Conservation (phyloP, 1,140 invertebrate genomes). For the Bombus cullumanus region DNA sequence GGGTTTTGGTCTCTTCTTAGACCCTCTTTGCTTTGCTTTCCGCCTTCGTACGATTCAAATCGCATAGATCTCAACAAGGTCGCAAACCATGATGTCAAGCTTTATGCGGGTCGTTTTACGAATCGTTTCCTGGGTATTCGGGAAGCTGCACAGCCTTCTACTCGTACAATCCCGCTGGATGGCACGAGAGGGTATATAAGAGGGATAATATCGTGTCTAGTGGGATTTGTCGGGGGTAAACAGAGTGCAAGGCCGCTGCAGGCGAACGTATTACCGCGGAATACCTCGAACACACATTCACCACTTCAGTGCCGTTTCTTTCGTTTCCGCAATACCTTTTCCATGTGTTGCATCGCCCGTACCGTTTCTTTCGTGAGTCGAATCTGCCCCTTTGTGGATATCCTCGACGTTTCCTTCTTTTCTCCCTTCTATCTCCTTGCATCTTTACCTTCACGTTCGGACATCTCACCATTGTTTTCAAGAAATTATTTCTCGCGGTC, state of each 20-base stretch:
- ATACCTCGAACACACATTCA: slow-evolving; percentile 55
- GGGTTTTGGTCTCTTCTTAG: neutral
- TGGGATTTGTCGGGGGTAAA: slow-evolving; percentile 71
- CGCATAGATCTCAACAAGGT: slow-evolving; percentile 54
- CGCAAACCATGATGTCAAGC: slow-evolving; percentile 57
- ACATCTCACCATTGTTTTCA: neutral
- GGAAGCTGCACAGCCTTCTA: slow-evolving; percentile 42
- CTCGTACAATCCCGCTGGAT: slow-evolving; percentile 58
- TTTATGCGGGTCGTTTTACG: slow-evolving; percentile 53
- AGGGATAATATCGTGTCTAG: slow-evolving; percentile 71
- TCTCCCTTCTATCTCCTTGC: neutral
- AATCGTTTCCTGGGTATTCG: slow-evolving; percentile 52
- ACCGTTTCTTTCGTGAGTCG: neutral
- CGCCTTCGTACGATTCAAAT: slow-evolving; percentile 54
- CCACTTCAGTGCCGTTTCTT: slow-evolving; percentile 11
- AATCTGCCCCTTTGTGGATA: neutral
- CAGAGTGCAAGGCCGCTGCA: slow-evolving; percentile 66
- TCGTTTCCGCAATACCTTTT: slow-evolving; percentile 12
- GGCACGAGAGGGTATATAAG: slow-evolving; percentile 62
- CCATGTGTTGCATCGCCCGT: neutral
- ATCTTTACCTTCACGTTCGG: neutral
- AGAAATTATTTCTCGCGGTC: neutral
- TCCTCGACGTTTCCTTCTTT: neutral
- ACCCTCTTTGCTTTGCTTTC: slow-evolving; percentile 14
- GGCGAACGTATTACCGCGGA: slow-evolving; percentile 67